Conservation (phyloP, 2,888 invertebrate species). For the Pocota personata region DNA sequence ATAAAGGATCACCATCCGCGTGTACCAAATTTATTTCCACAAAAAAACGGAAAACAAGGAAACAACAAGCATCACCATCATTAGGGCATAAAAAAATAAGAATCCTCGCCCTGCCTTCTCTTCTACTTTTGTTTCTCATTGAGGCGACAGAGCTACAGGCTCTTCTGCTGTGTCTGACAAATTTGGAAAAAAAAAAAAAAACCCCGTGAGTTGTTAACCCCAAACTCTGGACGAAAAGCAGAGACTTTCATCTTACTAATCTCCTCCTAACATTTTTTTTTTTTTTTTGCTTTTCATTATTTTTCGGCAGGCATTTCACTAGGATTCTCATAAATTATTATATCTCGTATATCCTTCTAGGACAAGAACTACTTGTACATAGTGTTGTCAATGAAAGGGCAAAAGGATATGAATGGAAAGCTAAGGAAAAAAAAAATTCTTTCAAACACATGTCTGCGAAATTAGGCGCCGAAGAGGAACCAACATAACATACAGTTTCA, state of each 20-base stretch:
- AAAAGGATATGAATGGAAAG: constrained; percentile 6
- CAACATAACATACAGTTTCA: neutral
- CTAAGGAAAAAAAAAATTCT: neutral
- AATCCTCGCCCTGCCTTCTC: neutral
- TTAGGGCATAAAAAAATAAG: neutral
- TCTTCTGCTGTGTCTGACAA: neutral
- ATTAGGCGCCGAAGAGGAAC: constrained; percentile 50
- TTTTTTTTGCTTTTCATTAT: neutral
- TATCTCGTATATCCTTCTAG: neutral
- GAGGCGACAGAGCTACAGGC: neutral
- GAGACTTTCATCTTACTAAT: neutral
- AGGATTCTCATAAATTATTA: constrained; percentile 31
- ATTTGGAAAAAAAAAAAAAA: constrained; percentile 3
- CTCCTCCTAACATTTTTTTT: neutral
- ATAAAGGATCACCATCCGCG: neutral
- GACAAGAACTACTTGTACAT: neutral
- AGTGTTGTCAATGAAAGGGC: constrained; percentile 22
- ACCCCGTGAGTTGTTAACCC: constrained; percentile 9
- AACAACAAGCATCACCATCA: constrained; percentile 1
- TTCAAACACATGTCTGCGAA: constrained; percentile 42
- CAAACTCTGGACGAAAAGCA: neutral
- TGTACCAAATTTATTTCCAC: neutral
- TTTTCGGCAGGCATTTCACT: constrained; percentile 1
- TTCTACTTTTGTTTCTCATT: constrained; percentile 2
- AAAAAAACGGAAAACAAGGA: constrained; percentile 3